These are phyloP conservation scores for Calameuta pallipes DNA, from an alignment of 2,888 invertebrate species.

Conservation along the genomic window DNA sequence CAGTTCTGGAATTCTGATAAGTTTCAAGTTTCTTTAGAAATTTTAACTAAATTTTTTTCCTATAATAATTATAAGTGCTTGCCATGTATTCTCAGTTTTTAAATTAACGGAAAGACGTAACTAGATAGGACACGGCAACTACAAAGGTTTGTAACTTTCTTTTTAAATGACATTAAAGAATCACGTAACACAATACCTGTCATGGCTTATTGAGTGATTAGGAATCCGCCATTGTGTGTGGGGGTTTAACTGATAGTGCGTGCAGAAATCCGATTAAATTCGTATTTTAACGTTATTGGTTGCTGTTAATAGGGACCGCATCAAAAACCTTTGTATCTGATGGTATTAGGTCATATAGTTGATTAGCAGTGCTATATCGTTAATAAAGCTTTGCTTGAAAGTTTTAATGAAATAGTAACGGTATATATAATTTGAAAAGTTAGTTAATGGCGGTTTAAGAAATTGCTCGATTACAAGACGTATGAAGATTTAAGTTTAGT, in stretches of 20 bases:
- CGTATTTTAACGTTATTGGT: conserved; percentile 12
- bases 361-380: conserved; percentile 11
- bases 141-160: neutral
- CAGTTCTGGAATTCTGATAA: neutral
- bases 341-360: conserved; percentile 28
- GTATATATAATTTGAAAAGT: conserved; percentile 32
- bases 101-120: neutral
- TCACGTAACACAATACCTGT: neutral
- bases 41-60: neutral
- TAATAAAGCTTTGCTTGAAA: conserved; percentile 16
- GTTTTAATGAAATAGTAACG: conserved; percentile 32
- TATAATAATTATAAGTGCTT: neutral
- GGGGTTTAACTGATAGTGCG: neutral
- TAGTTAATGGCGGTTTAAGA: conserved; percentile 12
- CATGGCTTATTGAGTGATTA: neutral
- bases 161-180: neutral
- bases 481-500: neutral
- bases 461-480: neutral
- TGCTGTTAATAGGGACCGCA: conserved; percentile 8
- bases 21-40: neutral
- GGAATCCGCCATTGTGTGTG: neutral
- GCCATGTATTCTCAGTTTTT: neutral
- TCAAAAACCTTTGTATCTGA: conserved; percentile 16
- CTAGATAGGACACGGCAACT: neutral
- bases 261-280: conserved; percentile 5